Percentiles rank a stretch among this genome's conserved stretches.
Evolutionary conservation across 2,888 invertebrate species (phyloP).

Genomic region (Ophion slaviceki): DNA sequence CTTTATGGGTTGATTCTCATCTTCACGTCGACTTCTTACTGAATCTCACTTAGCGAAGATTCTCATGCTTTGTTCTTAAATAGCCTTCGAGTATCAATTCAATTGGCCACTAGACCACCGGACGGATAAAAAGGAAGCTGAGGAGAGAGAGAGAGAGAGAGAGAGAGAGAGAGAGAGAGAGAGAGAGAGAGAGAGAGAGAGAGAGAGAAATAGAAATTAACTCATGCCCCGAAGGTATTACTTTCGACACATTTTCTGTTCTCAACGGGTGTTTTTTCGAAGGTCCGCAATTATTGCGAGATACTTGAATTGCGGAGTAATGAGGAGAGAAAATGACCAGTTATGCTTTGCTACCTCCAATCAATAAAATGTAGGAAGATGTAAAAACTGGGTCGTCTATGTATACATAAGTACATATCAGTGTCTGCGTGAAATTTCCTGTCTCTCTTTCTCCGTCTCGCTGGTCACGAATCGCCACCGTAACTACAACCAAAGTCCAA

Average conservation of each 20-base stretch:
- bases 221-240: constrained; percentile 11
- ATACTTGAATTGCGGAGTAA: neutral
- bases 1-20: constrained; percentile 57
- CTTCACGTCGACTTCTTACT: constrained; percentile 50
- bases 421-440: neutral
- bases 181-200: no score
- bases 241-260: neutral
- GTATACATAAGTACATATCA: neutral
- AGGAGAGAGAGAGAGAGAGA: constrained; percentile 11
- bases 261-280: neutral
- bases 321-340: constrained; percentile 3
- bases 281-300: neutral
- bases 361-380: constrained; percentile 47
- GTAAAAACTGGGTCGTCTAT: no score
- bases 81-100: constrained; percentile 56
- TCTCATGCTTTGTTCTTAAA: constrained; percentile 59
- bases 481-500: constrained; percentile 18
- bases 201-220: neutral
- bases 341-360: constrained; percentile 59
- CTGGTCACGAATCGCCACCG: constrained; percentile 12
- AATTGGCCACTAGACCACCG: constrained; percentile 53
- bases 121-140: constrained; percentile 47
- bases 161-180: neutral
- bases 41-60: constrained; percentile 55
- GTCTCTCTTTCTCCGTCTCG: neutral